Evolutionary conservation across 2,113 vertebrate genomes (phyloP).

Genomic region (Gopherus flavomarginatus): DNA sequence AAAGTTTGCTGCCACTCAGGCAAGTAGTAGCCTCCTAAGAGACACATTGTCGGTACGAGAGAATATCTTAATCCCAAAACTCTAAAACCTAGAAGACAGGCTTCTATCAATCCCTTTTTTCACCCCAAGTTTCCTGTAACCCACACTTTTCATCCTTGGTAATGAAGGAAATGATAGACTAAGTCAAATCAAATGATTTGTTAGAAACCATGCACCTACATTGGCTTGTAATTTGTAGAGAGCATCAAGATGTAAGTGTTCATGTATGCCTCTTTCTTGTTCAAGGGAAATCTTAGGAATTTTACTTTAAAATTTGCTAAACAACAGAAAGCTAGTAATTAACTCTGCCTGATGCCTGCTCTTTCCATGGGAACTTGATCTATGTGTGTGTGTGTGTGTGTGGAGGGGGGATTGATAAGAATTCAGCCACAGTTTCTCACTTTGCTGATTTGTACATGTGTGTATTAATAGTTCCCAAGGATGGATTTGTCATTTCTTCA

Average conservation of each 20-base stretch:
- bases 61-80: neutral
- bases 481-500: neutral
- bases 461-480: neutral
- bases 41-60: neutral
- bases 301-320: neutral
- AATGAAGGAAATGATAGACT: slow-evolving; percentile 11
- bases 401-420: neutral
- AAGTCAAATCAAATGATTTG: slow-evolving; percentile 18
- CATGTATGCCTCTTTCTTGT: neutral
- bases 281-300: neutral
- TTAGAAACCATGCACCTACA: neutral
- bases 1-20: neutral
- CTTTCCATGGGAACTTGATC: neutral
- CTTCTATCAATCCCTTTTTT: slow-evolving; percentile 11
- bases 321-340: neutral
- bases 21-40: neutral
- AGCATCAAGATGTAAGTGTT: neutral
- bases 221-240: neutral
- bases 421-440: rapidly evolving
- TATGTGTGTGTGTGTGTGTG: neutral
- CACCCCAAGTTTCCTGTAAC: neutral
- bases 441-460: neutral
- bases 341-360: neutral
- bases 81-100: neutral
- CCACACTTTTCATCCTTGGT: neutral